Evolutionary conservation across 2,113 vertebrate species (phyloP), one percentile per base, ranked within the genome.

Genomic region (Hydrochoerus hydrochaeris): DNA sequence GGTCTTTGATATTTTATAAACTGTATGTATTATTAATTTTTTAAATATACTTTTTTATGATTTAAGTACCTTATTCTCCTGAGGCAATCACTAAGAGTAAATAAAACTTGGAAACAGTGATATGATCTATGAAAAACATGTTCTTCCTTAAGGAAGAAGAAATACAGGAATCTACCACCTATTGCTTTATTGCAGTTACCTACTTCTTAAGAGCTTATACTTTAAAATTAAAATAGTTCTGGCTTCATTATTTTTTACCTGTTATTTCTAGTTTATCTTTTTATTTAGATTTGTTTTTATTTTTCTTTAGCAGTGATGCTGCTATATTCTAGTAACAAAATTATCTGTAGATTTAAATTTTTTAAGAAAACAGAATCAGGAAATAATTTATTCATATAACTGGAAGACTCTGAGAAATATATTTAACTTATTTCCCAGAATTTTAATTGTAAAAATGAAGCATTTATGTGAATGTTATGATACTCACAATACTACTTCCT

Each of bases 401-500:
- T 54, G 1, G 17, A 85, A 63, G 1, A 63, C 12, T 81, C 92
- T 89, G 91, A 85, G 13, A 4, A 81, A 7, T 7, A 28, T 7
- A 65, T 49, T 62, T 88, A 38, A 44, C 7, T 7, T 67, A 73
- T 35, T 85, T 73, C 5, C 12, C 73, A 49, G 57, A 49, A 65
- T 49, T 71, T 0, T 17, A 58, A 65, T 87, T 96, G 57, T 13
- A 8, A 75, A 88, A 90, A 88, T 77, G n/a, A 38, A 90, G 46
- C 30, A 1, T 3, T 0, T 84, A 69, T 94, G 78, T 60, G 80
- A 13, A 46, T 77, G 44, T 46, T 85, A 83, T 94, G 77, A 60
- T 35, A 92, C 44, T 94, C n/a, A 80, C 6, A 86, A 73, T 20
- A 30, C 3, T 89, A 19, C 75, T 92, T 96, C 32, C n/a, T 84